Evolutionary conservation across 2,888 invertebrate genomes (phyloP).

Genomic region (Chironomus tentans): DNA sequence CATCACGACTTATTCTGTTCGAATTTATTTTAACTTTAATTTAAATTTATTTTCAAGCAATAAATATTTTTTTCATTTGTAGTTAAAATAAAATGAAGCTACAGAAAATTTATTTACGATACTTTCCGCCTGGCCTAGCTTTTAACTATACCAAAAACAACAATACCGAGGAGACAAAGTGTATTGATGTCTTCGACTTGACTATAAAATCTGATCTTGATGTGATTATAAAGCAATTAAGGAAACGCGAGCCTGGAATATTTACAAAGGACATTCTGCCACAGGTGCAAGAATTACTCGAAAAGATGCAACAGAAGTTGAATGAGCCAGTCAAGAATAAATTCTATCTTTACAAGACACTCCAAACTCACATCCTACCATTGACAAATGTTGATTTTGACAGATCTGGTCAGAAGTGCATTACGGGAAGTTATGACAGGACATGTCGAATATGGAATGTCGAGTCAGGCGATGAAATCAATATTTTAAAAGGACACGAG

Average conservation of each 20-base stretch:
- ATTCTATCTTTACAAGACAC: constrained; percentile 56
- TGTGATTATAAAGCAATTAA: constrained; percentile 45
- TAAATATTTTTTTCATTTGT: not conserved
- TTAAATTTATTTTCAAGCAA: constrained; percentile 25
- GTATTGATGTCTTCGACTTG: constrained; percentile 57
- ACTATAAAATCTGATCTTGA: constrained; percentile 48
- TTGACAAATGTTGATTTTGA: constrained; percentile 64
- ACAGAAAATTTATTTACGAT: constrained; percentile 58
- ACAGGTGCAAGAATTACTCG: constrained; percentile 52
- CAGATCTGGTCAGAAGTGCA: constrained; percentile 58
- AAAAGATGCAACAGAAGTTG: constrained; percentile 53
- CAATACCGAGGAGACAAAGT: constrained; percentile 48
- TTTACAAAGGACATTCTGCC: constrained; percentile 47
- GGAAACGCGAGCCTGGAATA: constrained; percentile 47
- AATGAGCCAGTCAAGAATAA: constrained; percentile 52
- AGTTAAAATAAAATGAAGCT: constrained; percentile 45
- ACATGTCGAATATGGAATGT: constrained; percentile 76
- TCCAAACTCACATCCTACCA: constrained; percentile 59
- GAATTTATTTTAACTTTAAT: constrained; percentile 14
- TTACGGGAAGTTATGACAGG: constrained; percentile 76
- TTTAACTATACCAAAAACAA: constrained; percentile 53
- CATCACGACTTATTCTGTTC: no score
- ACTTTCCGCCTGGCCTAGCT: constrained; percentile 60
- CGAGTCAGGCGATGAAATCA: constrained; percentile 56
- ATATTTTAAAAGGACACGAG: constrained; percentile 48